These are phyloP conservation scores for Drosophila fuyamai DNA, from an alignment of 1,140 invertebrate species.

Conservation along the genomic window DNA sequence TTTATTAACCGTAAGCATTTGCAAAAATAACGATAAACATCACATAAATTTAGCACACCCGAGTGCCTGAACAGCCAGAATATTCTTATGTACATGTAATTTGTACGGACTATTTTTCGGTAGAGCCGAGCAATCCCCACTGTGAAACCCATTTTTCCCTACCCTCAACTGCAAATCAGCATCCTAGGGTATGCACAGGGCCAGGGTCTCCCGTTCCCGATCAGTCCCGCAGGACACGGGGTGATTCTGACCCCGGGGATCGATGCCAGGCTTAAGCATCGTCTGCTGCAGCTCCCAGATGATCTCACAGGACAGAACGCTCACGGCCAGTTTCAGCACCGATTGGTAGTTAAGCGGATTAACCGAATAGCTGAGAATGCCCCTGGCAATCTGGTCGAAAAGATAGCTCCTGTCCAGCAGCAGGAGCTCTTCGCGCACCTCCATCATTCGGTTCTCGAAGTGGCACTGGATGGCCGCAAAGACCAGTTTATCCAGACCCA, in stretches of 20 bases:
- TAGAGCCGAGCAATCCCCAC: not conserved
- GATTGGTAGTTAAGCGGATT: slow-evolving; percentile 71
- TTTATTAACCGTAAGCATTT: not conserved
- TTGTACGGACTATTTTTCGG: not conserved
- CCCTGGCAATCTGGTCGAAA: slow-evolving; percentile 58
- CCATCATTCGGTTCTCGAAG: slow-evolving; percentile 77
- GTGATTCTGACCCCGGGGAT: slow-evolving; percentile 58
- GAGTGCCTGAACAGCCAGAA: not conserved
- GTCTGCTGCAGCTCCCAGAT: slow-evolving; percentile 71
- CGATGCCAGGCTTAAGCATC: slow-evolving; percentile 59
- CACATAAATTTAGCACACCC: slow-evolving; percentile 5
- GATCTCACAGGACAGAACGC: slow-evolving; percentile 62
- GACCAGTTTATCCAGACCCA: slow-evolving; percentile 71
- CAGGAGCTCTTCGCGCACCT: slow-evolving; percentile 73
- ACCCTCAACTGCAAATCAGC: not conserved
- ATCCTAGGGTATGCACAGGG: slow-evolving; percentile 42
- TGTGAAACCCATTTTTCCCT: not conserved
- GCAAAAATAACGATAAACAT: not conserved
- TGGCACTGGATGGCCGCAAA: slow-evolving; percentile 77
- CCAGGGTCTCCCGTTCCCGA: slow-evolving; percentile 42
- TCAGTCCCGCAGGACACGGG: slow-evolving; percentile 66
- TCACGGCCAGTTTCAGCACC: slow-evolving; percentile 62
- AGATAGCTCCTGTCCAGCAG: slow-evolving; percentile 65
- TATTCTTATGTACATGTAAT: not conserved
- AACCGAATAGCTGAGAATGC: slow-evolving; percentile 67